A percentile compares a stretch with the other conserved stretches of the same genome.
Evolutionary conservation across 2,113 vertebrate species (phyloP).

Genomic region (Cinclus mexicanus): DNA sequence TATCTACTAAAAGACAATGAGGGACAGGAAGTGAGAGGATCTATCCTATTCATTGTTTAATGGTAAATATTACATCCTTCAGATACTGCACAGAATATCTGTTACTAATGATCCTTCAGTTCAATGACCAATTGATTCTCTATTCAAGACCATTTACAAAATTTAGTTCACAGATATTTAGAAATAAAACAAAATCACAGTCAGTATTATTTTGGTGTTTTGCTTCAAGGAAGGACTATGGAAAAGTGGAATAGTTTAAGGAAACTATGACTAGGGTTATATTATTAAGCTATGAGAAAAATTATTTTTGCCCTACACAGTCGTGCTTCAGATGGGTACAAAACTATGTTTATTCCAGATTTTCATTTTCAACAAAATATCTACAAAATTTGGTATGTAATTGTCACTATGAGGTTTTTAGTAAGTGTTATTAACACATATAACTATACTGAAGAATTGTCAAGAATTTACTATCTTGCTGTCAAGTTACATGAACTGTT

Average conservation of each 20-base stretch:
- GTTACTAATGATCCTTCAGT: background rate
- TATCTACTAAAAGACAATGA: background rate
- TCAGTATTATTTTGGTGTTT: background rate
- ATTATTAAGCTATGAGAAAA: background rate
- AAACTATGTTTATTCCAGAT: background rate
- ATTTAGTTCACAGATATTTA: background rate
- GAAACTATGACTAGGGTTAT: background rate
- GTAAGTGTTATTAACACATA: background rate
- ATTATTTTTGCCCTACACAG: background rate
- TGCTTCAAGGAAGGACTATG: background rate
- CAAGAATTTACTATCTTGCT: background rate
- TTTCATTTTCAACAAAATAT: background rate
- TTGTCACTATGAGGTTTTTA: background rate
- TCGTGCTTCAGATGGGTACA: background rate
- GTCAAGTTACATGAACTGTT: background rate
- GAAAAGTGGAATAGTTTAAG: background rate
- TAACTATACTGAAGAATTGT: background rate
- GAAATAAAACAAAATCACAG: background rate
- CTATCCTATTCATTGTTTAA: background rate
- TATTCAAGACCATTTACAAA: background rate
- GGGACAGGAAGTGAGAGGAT: background rate
- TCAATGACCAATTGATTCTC: background rate
- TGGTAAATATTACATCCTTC: background rate
- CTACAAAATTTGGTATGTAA: background rate
- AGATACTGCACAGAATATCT: background rate